Conservation (phyloP, 2,113 vertebrate species). For the Phrynocephalus versicolor region DNA sequence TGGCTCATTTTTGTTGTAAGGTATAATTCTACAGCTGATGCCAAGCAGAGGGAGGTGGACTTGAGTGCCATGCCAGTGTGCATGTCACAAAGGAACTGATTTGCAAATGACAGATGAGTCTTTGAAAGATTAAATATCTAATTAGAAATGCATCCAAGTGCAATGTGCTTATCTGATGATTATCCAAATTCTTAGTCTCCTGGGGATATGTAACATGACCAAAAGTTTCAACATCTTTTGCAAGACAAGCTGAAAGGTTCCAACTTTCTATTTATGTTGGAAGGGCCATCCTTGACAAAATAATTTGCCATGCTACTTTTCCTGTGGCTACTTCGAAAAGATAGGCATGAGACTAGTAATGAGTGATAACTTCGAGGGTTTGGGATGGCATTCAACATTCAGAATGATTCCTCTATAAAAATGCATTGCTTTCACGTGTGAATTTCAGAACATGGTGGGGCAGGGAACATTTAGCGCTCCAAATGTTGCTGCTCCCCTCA, state of each 20-base stretch:
- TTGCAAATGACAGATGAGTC: constrained; percentile 12
- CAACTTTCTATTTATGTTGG: neutral
- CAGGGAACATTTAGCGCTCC: no score
- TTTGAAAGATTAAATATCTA: constrained; percentile 21
- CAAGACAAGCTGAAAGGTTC: neutral
- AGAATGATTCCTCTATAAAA: neutral
- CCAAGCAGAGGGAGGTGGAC: neutral
- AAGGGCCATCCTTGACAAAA: no score
- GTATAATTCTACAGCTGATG: constrained; percentile 1
- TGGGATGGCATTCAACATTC: neutral
- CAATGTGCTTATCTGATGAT: constrained; percentile 7
- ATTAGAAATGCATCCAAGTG: constrained; percentile 26
- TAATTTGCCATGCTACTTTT: neutral
- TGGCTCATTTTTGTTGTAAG: neutral
- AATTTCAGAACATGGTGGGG: neutral
- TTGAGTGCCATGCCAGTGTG: neutral
- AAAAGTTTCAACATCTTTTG: neutral
- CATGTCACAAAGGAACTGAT: neutral
- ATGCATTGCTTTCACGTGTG: neutral
- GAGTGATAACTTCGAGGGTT: neutral
- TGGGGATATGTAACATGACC: neutral
- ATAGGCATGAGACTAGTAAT: neutral
- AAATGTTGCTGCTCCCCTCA: no score
- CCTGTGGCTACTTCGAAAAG: neutral
- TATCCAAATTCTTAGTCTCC: neutral